These are phyloP conservation scores for Actinernus sp. DNA, from an alignment of 92 coral and sea anemone genomes.

Conservation along the genomic window DNA sequence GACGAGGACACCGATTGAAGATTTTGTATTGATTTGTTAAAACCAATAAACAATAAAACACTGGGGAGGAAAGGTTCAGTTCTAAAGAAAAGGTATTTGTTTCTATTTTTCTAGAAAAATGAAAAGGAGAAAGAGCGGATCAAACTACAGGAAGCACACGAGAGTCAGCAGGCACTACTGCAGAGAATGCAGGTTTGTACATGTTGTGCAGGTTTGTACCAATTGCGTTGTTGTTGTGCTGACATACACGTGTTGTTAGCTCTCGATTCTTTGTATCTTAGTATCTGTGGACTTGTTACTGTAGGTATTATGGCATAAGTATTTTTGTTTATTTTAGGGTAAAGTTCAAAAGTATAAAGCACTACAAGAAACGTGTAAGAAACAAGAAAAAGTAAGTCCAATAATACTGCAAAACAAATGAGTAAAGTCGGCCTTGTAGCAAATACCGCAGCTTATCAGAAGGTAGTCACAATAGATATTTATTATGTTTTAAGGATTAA, in stretches of 20 bases:
- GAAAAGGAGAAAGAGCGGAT: slow-evolving; percentile 84
- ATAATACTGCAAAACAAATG: too few species aligned
- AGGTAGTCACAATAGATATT: too few species aligned
- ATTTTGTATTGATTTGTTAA: not conserved
- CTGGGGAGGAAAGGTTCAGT: not conserved
- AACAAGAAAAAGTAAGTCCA: slow-evolving; percentile 88
- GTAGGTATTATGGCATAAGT: not conserved
- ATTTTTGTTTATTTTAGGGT: slow-evolving; percentile 35
- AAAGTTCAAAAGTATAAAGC: slow-evolving; percentile 83
- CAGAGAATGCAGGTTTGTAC: slow-evolving; percentile 99
- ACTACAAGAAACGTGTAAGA: slow-evolving; percentile 93
- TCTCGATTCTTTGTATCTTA: too few species aligned
- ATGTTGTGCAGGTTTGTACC: too few species aligned
- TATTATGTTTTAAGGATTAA: too few species aligned
- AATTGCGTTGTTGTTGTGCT: too few species aligned
- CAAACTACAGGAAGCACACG: slow-evolving; percentile 91
- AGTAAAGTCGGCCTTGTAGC: too few species aligned
- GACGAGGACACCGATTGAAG: not conserved
- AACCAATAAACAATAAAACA: not conserved
- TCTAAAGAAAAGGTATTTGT: not conserved
- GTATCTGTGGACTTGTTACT: not conserved
- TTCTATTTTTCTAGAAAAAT: slow-evolving; percentile 75
- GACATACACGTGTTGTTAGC: too few species aligned
- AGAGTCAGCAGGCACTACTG: slow-evolving; percentile 90
- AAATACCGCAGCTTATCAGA: too few species aligned